Conservation (phyloP, 2,797 vertebrate genomes). For the Limosa lapponica region DNA sequence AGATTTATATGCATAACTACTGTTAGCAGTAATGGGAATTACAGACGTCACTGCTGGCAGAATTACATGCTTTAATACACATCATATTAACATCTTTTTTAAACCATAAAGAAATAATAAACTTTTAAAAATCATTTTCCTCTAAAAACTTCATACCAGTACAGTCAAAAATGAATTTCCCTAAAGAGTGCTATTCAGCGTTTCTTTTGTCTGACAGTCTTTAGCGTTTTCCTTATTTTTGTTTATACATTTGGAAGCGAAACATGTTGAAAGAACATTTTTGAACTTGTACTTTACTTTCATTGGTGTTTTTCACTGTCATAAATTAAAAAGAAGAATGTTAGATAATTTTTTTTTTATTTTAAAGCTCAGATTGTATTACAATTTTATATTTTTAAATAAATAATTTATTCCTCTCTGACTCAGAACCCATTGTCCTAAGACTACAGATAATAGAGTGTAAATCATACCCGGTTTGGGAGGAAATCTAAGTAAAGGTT, state of each 20-base stretch:
- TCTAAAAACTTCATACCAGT: neutral
- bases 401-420: neutral
- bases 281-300: neutral
- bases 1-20: neutral
- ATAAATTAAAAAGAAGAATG: neutral
- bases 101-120: neutral
- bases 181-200: rapidly evolving
- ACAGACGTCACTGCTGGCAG: neutral
- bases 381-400: neutral
- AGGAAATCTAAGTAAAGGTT: neutral
- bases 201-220: neutral
- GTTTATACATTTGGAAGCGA: neutral
- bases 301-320: neutral
- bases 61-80: neutral
- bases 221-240: neutral
- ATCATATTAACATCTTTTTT: neutral
- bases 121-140: neutral
- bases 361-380: neutral
- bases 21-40: neutral
- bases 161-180: neutral
- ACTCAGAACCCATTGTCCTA: neutral
- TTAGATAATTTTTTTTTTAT: neutral
- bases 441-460: neutral
- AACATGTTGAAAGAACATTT: neutral
- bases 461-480: neutral